Percentiles rank a stretch among this genome's conserved stretches.
phyloP scores from a whole-genome alignment of 2,797 vertebrate genomes.

The Macropus fuliginosus region DNA sequence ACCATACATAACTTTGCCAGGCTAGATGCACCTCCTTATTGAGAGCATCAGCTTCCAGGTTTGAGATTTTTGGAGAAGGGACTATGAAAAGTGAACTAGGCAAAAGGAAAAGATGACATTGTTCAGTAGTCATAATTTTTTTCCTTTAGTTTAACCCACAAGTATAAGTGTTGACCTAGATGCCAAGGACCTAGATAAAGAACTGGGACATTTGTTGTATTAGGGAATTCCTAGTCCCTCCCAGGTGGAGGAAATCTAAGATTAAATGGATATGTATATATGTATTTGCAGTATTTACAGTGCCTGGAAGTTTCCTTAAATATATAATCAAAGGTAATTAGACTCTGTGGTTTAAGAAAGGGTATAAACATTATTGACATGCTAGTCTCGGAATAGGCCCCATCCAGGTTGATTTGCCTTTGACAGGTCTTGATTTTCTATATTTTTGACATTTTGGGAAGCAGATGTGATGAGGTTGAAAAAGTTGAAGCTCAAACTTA shows the following conservation, averaged over 20 bases:
- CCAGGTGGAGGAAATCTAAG: slow-evolving; percentile 69
- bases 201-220: slow-evolving; percentile 33
- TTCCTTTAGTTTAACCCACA: background rate
- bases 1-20: background rate
- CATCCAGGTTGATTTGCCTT: slow-evolving; percentile 78
- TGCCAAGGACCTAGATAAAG: slow-evolving; percentile 54
- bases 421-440: slow-evolving; percentile 78
- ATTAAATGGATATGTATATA: slow-evolving; percentile 74
- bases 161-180: background rate
- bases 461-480: slow-evolving; percentile 75
- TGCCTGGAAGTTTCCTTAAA: slow-evolving; percentile 78
- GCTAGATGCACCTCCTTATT: background rate
- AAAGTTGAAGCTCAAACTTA: slow-evolving; percentile 67
- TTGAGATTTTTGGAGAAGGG: slow-evolving; percentile 21
- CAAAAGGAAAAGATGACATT: slow-evolving; percentile 22
- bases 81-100: background rate
- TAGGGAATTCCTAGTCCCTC: slow-evolving; percentile 44
- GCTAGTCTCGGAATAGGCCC: slow-evolving; percentile 76
- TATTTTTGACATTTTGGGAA: slow-evolving; percentile 80
- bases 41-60: background rate
- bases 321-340: slow-evolving; percentile 80
- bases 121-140: background rate
- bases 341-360: slow-evolving; percentile 69
- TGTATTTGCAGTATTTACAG: slow-evolving; percentile 76
- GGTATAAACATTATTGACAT: slow-evolving; percentile 77